phyloP scores from a whole-genome alignment of 2,888 invertebrate species.

The Heliconius hortense region DNA sequence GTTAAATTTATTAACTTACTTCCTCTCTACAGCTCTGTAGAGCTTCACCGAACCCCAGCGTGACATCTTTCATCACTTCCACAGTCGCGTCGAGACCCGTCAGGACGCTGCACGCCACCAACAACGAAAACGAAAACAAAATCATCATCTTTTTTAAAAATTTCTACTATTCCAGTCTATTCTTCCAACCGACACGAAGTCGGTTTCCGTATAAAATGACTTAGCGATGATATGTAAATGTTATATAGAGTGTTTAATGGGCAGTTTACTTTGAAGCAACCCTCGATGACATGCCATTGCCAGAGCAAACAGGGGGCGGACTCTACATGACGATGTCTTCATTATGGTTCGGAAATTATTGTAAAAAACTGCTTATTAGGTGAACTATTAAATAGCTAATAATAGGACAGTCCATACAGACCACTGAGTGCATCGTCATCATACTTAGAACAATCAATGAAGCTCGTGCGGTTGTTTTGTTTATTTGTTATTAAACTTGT shows the following conservation, averaged over 20 bases:
- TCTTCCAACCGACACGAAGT: neutral
- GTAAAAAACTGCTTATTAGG: constrained; percentile 17
- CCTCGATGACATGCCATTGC: constrained; percentile 13
- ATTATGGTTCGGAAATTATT: constrained; percentile 13
- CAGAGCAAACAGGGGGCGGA: constrained; percentile 30
- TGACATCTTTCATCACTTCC: constrained; percentile 72
- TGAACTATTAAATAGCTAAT: constrained; percentile 11
- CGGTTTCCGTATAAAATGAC: constrained; percentile 7
- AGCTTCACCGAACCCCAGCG: constrained; percentile 74
- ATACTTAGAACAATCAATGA: neutral
- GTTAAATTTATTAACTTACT: constrained; percentile 48
- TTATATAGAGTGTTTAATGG: constrained; percentile 8
- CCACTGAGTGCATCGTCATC: neutral
- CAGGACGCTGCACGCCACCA: constrained; percentile 34
- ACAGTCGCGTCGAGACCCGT: constrained; percentile 47
- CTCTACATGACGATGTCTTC: constrained; percentile 8
- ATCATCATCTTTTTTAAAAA: constrained; percentile 30
- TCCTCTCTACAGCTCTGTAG: constrained; percentile 68
- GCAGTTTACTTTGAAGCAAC: neutral
- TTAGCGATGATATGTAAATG: neutral
- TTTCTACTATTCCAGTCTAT: neutral
- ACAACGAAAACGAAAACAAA: constrained; percentile 35
- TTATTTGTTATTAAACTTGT: neutral
- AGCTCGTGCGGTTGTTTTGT: neutral
- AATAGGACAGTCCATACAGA: neutral